Base-by-base conservation (phyloP, 2,797 vertebrate species). In the Fratercula arctica region DNA sequence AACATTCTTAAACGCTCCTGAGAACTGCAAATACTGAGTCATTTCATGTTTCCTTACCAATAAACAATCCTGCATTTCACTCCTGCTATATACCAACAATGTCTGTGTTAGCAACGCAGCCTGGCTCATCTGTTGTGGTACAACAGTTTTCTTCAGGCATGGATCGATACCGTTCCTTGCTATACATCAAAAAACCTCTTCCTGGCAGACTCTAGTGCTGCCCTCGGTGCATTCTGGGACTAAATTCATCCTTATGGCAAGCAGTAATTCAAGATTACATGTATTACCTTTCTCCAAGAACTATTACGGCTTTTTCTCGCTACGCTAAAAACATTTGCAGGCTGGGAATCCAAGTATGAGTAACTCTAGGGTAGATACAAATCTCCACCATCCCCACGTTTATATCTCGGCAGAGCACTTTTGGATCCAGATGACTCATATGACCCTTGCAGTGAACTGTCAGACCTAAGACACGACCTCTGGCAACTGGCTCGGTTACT, bases 261-360 rank as follows among this genome's bases (percentile, higher is more conserved):
- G 90, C 87, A 96, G 89, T 97, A 96, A 95, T 81, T 97, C 94
- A 94, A 46, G 93, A 90, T 80, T 92, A 93, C 94, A 88, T 1
- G 25, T 28, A 89, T 73, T 80, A 94, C 92, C 92, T 86, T 92
- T 86, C 93, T 50, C 43, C 79, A 77, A 73, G 76, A 82, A 33
- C 82, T 91, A 74, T 90, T 79, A 93, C 8, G 10, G 84, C 74
- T 84, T 89, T 94, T 79, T 50, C 61, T 87, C 4, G 0, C 90
- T 68, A 10, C 37, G 2, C 69, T 80, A 46, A 78, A 90, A 86
- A 74, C 35, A 60, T 48, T 25, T n/a, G n/a, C 66, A 67, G 87
- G 59, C 87, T 92, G 64, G 29, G 66, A 90, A 84, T 63, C 64
- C 35, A 89, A 51, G 57, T 51, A 61, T 2, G 3, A 76, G 72